Evolutionary conservation across 2,888 invertebrate species (phyloP), one percentile per base, ranked within the genome.

Genomic region (Cephus sareptanus): DNA sequence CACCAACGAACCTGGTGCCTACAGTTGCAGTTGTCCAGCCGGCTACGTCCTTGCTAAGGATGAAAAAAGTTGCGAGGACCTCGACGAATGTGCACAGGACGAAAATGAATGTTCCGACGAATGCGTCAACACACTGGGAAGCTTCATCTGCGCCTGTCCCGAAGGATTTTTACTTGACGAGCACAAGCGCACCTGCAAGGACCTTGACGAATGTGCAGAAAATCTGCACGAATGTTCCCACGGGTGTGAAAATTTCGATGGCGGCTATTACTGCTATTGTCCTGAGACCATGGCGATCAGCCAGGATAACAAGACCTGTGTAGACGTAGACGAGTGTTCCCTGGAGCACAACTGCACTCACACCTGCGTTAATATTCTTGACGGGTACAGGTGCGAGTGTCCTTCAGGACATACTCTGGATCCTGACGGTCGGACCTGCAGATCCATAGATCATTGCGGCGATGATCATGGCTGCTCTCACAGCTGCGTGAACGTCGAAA

Each of bases 11-110:
- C 86, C 85, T 11, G 94, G 94, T 1, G 92, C 93, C 35, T 94
- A 93, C 83, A 91, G 92, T 75, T 95, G 95, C 85, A 89, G 90
- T 13, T 95, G 95, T 84, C 93, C 93, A 0, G 76, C 88, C n/a
- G 94, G 92, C 75, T 86, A 89, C 37, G 86, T 93, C 74, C 86
- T 91, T 71, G 83, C 79, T 69, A 84, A 85, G 2, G 87, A 91
- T 79, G 81, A 81, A 2, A 83, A 81, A 75, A 91, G 90, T 75
- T 92, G 92, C 77, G 78, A 87, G 73, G 91, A 92, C 76, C 83
- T 92, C 33, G 87, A 91, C 77, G 92, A 92, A 79, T 92, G 92
- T 77, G 88, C 77, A 12, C 75, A 80, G 9, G 82, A 83, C 12
- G 73, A 83, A 9, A 85, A 87, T 73, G 89, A 90, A 3, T 92